Conservation (phyloP, 2,797 vertebrate species). For the Hippocampus kuda region DNA sequence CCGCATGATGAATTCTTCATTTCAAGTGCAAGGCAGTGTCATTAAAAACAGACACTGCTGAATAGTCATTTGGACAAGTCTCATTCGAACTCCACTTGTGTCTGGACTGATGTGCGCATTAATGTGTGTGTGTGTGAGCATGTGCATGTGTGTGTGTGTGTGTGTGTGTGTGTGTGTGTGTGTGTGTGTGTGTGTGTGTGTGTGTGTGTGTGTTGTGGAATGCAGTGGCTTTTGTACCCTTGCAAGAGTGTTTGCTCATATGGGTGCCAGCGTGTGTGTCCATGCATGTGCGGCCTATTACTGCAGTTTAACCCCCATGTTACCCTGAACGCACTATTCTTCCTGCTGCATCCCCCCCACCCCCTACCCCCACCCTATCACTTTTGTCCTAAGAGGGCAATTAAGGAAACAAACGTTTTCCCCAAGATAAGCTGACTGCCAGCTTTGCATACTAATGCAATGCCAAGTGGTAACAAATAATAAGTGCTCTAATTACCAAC, state of each 20-base stretch:
- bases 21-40: slow-evolving; percentile 16
- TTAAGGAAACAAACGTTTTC: slow-evolving; percentile 91
- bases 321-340: slow-evolving; percentile 64
- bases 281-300: slow-evolving; percentile 61
- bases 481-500: slow-evolving; percentile 82
- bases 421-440: slow-evolving; percentile 82
- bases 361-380: slow-evolving; percentile 62
- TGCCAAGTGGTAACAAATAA: slow-evolving; percentile 80
- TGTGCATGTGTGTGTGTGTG: slow-evolving; percentile 36
- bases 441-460: slow-evolving; percentile 87
- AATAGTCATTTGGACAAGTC: slow-evolving; percentile 37
- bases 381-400: slow-evolving; percentile 90
- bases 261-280: slow-evolving; percentile 24
- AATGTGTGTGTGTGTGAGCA: slow-evolving; percentile 36
- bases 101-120: slow-evolving; percentile 49
- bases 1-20: slow-evolving; percentile 15
- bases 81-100: slow-evolving; percentile 24
- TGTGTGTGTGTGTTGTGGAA: neutral
- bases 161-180: slow-evolving; percentile 37
- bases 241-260: slow-evolving; percentile 47
- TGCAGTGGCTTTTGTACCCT: slow-evolving; percentile 41
- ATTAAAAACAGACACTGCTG: slow-evolving; percentile 26
- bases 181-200: slow-evolving; percentile 39
- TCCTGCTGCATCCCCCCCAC: slow-evolving; percentile 58
- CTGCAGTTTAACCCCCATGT: slow-evolving; percentile 68